Conservation (phyloP, 2,113 vertebrate species). For the Sclerurus mexicanus region DNA sequence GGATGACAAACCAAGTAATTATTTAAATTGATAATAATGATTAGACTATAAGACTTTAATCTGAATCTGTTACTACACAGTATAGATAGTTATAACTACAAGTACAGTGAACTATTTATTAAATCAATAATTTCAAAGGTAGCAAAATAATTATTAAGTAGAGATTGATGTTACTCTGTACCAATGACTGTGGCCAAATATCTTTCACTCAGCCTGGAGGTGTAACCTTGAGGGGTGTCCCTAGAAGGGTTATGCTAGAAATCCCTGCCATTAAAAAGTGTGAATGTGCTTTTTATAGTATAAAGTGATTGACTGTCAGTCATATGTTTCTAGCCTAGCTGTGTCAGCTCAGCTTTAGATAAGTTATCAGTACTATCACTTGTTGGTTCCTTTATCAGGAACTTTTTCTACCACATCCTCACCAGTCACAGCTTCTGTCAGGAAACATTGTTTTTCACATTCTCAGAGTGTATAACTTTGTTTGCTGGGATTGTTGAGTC, state of each 20-base stretch:
- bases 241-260: background rate
- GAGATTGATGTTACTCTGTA: background rate
- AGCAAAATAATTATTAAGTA: background rate
- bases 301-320: background rate
- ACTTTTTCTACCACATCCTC: background rate
- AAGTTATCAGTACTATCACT: background rate
- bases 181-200: background rate
- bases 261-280: background rate
- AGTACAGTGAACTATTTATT: background rate
- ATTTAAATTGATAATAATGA: background rate
- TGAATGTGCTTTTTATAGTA: background rate
- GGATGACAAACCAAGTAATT: background rate
- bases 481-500: background rate
- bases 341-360: background rate
- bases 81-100: background rate
- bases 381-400: background rate
- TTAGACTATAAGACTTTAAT: background rate
- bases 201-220: background rate
- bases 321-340: background rate
- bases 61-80: background rate
- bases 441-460: background rate
- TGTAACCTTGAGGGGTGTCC: background rate
- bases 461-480: background rate
- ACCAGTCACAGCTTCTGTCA: background rate
- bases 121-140: background rate